Percentiles rank a stretch among this genome's conserved stretches.
phyloP scores from a whole-genome alignment of 2,113 vertebrate genomes.

The Platichthys stellatus region DNA sequence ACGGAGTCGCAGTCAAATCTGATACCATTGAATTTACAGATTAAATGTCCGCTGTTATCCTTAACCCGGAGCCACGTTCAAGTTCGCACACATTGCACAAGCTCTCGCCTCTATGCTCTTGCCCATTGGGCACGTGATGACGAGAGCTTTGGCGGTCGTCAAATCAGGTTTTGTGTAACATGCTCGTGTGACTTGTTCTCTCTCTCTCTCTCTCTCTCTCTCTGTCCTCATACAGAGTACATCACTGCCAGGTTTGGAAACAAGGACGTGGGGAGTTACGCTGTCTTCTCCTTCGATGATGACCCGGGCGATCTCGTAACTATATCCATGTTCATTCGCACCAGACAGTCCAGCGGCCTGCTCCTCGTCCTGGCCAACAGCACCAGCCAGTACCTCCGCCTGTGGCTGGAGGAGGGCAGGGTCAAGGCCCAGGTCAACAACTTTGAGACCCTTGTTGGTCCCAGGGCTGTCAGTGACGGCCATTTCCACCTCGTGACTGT shows the following conservation, averaged over 20 bases:
- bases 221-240: constrained; percentile 79
- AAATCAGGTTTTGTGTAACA: not conserved
- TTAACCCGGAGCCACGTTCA: too few relatives aligned
- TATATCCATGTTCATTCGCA: constrained; percentile 90
- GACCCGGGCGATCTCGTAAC: constrained; percentile 69
- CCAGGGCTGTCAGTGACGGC: constrained; percentile 80
- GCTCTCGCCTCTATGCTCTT: too few relatives aligned
- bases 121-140: too few relatives aligned
- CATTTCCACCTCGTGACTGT: constrained; percentile 87
- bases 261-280: constrained; percentile 81
- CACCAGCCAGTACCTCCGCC: constrained; percentile 77
- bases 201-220: not conserved
- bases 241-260: constrained; percentile 89
- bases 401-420: constrained; percentile 85
- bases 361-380: constrained; percentile 86
- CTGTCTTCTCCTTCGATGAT: constrained; percentile 82
- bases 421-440: constrained; percentile 79
- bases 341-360: constrained; percentile 80
- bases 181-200: not conserved
- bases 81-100: too few relatives aligned
- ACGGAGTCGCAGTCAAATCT: too few relatives aligned
- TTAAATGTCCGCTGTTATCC: too few relatives aligned
- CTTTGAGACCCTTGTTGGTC: constrained; percentile 78
- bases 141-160: not conserved
- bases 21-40: too few relatives aligned